Evolutionary conservation across 2,797 vertebrate species (phyloP), one percentile per base, ranked within the genome.

Genomic region (Lepidocolaptes lacrymiger): DNA sequence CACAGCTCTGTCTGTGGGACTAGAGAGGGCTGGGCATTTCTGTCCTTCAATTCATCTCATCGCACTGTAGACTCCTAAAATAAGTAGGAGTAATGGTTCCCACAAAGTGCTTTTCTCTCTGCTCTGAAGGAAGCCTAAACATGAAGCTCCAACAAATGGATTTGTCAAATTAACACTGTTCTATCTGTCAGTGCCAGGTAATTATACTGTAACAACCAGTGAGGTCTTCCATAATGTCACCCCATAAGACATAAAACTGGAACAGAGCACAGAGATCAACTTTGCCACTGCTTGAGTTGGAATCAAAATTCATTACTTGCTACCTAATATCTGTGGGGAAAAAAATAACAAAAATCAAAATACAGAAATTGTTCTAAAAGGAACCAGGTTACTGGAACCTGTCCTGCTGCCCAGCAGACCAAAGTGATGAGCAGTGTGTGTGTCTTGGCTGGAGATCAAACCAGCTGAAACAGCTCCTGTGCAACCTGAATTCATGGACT

Each of bases 351-450:
- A 34, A 37, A 7, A 12, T 2, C 4, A 62, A 69, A 68, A 39
- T 4, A 62, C 11, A 55, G 58, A 63, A 67, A 34, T 3, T 28
- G 16, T 3, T 61, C 51, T 48, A 54, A 78, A 78, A 75, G n/a
- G 55, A 78, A 16, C 12, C 21, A 67, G 19, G 13, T 41, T 54
- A 81, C 6, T 39, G 76, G 61, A 88, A 66, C 34, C 4, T 20
- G 32, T 34, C 71, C 52, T 3, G 3, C 41, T 71, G 36, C 63
- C 67, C 64, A 56, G 52, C 43, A 78, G 26, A 58, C 10, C 37
- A n/a, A 64, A 51, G 59, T 7, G 27, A 39, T 49, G 41, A 73
- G 36, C 55, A 56, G 4, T 1, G 0, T 9, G 0, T 9, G 12
- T 58, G 15, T 41, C 58, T 58, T 73, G 56, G 36, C 41, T 81